Base-by-base conservation (phyloP, 2,113 vertebrate species). In the Setophaga coronata region DNA sequence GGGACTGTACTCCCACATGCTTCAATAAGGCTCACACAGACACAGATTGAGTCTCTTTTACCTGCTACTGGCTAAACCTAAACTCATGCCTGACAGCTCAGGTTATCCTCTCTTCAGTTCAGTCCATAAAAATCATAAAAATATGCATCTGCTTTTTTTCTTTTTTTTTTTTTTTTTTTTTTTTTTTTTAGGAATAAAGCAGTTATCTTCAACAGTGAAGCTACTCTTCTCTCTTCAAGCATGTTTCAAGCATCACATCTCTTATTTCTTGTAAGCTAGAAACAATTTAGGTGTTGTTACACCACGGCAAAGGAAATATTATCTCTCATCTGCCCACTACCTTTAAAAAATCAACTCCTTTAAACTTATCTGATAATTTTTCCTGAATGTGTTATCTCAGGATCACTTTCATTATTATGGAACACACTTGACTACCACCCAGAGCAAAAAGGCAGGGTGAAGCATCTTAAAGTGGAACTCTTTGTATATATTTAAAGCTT, bases 61-160 rank as follows among this genome's bases (percentile, higher is more conserved):
- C 7, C 16, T 54, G 23, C 18, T 72, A 1, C 31, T 89, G 51
- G 18, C 29, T 47, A 45, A 70, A 26, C 6, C 12, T 14, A 33
- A 34, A 36, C 18, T 84, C 3, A 2, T 28, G 56, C 4, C 7
- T 69, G 25, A 33, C 20, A 81, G 12, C 15, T 92, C 16, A 23
- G 38, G 5, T 62, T 89, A 70, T 47, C 20, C 5, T 69, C 14
- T 62, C 16, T 60, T 84, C 51, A 45, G 24, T 72, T 86, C 45
- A 78, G 45, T 57, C 18, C 28, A 34, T 76, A 79, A 79, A 89
- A 95, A 87, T 21, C 21, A 34, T 79, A 76, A 79, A 89, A 95
- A 87, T 17, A 24, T 56, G 20, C 23, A 76, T 4, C 7, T 58
- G 12, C 14, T 2, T 43, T 23, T 38, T 21, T 24, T 2, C 5